phyloP scores from a whole-genome alignment of 2,888 invertebrate genomes.

The Lutraria lutraria region DNA sequence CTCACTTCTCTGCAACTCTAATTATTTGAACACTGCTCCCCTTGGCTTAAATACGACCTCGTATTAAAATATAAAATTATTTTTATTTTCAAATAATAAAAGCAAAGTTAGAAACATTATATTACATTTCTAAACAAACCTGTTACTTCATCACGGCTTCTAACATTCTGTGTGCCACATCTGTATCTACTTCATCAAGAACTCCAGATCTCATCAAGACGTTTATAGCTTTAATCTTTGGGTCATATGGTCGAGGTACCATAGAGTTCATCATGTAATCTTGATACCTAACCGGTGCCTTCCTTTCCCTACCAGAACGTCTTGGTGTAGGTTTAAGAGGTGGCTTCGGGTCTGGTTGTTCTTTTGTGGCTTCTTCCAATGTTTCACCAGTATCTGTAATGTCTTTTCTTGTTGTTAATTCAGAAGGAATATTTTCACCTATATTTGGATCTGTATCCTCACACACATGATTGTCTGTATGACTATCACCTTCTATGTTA shows the following conservation, averaged over 20 bases:
- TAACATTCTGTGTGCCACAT: neutral
- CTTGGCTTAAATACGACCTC: too few species aligned
- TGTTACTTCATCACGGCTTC: neutral
- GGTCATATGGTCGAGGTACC: neutral
- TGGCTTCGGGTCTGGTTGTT: neutral
- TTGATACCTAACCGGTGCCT: neutral
- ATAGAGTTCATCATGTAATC: constrained; percentile 4
- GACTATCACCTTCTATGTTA: too few species aligned
- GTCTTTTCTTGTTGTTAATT: neutral
- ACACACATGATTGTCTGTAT: too few species aligned
- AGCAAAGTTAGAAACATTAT: too few species aligned
- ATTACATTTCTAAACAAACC: neutral
- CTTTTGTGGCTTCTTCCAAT: neutral
- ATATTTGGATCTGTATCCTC: too few species aligned
- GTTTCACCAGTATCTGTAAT: neutral
- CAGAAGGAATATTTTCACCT: too few species aligned
- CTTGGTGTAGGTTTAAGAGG: neutral
- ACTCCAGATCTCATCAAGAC: neutral
- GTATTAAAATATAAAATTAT: neutral
- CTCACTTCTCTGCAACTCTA: too few species aligned
- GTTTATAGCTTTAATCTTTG: too few species aligned
- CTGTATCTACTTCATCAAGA: neutral
- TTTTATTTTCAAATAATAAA: too few species aligned
- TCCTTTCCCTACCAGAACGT: neutral
- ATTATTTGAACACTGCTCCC: too few species aligned